These are phyloP conservation scores for Pao palembangensis DNA, from an alignment of 2,113 vertebrate genomes.

Conservation along the genomic window DNA sequence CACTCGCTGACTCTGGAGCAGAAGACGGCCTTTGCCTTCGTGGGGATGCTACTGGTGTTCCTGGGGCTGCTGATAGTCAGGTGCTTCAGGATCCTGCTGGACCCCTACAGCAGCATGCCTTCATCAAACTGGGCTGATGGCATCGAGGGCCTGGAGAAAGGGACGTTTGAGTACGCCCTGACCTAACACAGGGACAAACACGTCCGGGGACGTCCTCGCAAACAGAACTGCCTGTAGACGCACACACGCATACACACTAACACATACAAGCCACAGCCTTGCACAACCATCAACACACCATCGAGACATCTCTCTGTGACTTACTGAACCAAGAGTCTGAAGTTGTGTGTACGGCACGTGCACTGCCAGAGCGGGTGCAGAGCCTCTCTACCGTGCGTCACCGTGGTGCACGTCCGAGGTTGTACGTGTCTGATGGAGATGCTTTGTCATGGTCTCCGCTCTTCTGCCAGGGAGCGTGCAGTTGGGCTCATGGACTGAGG, in stretches of 20 bases:
- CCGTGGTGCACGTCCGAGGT: conserved; percentile 15
- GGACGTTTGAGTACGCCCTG: conserved; percentile 94
- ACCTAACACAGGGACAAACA: conserved; percentile 76
- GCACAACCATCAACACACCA: conserved; percentile 25
- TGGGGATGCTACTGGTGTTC: conserved; percentile 92
- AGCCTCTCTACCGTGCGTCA: conserved; percentile 25
- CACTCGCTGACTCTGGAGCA: conserved; percentile 92
- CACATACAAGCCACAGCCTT: conserved; percentile 27
- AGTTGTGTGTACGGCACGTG: conserved; percentile 39
- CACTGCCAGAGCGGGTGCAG: conserved; percentile 31
- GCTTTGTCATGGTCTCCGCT: conserved; percentile 43
- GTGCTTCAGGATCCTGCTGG: conserved; percentile 94
- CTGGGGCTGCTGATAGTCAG: conserved; percentile 91
- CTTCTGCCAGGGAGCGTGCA: conserved; percentile 30
- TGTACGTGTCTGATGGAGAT: conserved; percentile 36
- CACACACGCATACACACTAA: conserved; percentile 14
- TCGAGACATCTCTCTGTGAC: conserved; percentile 32
- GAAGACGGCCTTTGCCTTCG: conserved; percentile 94
- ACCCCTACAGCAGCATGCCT: conserved; percentile 97
- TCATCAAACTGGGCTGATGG: conserved; percentile 95
- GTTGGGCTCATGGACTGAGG: conserved; percentile 44
- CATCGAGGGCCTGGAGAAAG: conserved; percentile 93
- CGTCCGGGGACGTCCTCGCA: conserved; percentile 19
- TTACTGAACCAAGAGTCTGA: conserved; percentile 34
- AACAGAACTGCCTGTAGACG: conserved; percentile 18